phyloP scores from a whole-genome alignment of 2,113 vertebrate genomes.

The Tyto alba region DNA sequence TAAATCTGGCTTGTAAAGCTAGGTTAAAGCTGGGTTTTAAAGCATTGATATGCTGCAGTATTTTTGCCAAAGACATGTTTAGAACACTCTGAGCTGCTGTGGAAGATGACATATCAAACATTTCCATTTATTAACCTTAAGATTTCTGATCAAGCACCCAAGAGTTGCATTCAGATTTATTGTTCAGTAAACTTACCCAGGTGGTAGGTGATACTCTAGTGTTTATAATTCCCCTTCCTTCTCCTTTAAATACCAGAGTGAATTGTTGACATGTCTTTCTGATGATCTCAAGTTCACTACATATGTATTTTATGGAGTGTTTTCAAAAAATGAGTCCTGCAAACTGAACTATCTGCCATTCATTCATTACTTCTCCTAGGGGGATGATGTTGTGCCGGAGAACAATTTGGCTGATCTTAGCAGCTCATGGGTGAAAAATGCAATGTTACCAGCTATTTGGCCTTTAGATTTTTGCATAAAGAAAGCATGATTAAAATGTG shows the following conservation, averaged over 20 bases:
- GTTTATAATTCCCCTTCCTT: background rate
- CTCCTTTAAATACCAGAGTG: background rate
- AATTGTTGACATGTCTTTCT: background rate
- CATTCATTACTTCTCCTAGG: background rate
- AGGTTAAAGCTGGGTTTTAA: background rate
- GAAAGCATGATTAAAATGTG: background rate
- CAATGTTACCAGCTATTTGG: background rate
- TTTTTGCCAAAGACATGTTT: background rate
- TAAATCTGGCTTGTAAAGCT: background rate
- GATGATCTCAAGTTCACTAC: background rate
- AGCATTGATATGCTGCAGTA: background rate
- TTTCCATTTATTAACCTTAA: background rate
- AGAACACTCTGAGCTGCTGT: background rate
- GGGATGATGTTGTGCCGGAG: accelerated
- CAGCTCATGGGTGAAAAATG: background rate
- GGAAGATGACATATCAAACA: background rate
- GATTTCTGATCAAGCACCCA: background rate
- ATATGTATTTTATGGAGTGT: background rate
- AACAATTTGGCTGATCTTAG: background rate
- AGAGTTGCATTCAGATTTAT: background rate
- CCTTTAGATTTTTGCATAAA: background rate
- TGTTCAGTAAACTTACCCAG: background rate
- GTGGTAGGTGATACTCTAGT: background rate
- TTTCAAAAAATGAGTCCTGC: background rate
- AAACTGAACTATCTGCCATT: background rate